These are phyloP conservation scores for Dysdera silvatica DNA, from an alignment of 1,140 invertebrate genomes.

Conservation along the genomic window DNA sequence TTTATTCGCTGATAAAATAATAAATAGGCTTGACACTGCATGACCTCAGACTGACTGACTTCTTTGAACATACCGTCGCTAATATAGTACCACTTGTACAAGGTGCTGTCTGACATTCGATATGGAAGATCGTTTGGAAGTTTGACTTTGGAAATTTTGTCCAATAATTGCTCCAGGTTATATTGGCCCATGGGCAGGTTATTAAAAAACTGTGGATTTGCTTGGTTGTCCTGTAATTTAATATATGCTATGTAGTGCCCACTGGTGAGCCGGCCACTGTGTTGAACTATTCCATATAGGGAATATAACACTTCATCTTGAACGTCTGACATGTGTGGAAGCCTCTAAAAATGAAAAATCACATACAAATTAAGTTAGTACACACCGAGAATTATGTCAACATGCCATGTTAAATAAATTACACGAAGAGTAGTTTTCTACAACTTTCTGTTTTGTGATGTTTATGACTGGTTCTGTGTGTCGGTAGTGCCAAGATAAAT, in stretches of 20 bases:
- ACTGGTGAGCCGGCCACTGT: conserved; percentile 76
- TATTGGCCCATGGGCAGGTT: conserved; percentile 36
- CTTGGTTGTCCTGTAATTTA: conserved; percentile 42
- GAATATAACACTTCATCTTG: conserved; percentile 72
- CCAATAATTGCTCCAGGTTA: conserved; percentile 33
- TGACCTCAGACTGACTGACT: conserved; percentile 67
- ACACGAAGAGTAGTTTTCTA: too few species aligned
- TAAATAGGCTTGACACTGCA: conserved; percentile 88
- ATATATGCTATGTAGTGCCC: conserved; percentile 96
- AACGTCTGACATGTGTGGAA: conserved; percentile 54
- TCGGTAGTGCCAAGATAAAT: too few species aligned
- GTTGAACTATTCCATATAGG: conserved; percentile 89
- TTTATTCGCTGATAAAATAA: conserved; percentile 87
- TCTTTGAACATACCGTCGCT: conserved; percentile 78
- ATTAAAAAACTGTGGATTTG: conserved; percentile 38
- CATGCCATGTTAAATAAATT: too few species aligned
- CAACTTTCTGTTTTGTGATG: too few species aligned
- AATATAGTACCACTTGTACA: conserved; percentile 83
- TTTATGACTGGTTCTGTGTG: too few species aligned
- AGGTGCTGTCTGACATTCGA: conserved; percentile 10
- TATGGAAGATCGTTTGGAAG: neutral
- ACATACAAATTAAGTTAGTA: neutral
- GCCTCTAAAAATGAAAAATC: conserved; percentile 38
- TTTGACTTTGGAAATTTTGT: conserved; percentile 31
- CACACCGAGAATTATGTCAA: too few species aligned